Base-by-base conservation (phyloP, 2,888 invertebrate genomes). In the Phoenoteleia sp. region DNA sequence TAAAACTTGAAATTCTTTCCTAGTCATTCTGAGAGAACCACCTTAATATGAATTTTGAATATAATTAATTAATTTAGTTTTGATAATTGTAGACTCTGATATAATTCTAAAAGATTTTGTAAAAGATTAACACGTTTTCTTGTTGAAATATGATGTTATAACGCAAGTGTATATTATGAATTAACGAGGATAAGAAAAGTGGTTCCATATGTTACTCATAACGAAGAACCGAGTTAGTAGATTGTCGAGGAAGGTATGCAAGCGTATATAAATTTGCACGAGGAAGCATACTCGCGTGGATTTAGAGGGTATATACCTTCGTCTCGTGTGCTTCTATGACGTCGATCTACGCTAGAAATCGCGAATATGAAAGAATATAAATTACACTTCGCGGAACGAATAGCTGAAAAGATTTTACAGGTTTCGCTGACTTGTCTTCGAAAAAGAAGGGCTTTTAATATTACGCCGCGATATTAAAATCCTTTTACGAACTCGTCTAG, bases 311-410 rank as follows among this genome's bases (percentile, higher is more conserved):
- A 36, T 52, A 67, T 52, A 56, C 60, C 23, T 67, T 56, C 42
- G 52, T 69, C 69, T 58, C 52, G 64, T 69, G 60, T 62, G 39
- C 52, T 42, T n/a, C 64, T 64, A 47, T 67, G 84, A 49, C 67
- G 62, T 58, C 42, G 62, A 79, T 64, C 75, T 66, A 36, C 23
- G 60, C 33, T 13, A 54, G 67, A 60, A 56, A 81, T 87, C 86
- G 88, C 86, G 91, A 90, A 92, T 91, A 92, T 91, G 92, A 92
- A 91, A 91, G 91, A 90, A 89, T 88, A 91, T 92, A 92, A 92
- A 92, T 92, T 92, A 91, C 82, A 86, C 81, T 71, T 81, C 82
- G 56, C 69, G 83, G 86, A 89, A 89, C 88, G 91, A 91, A 91
- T 91, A 88, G 86, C 88, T 89, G 87, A 90, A 91, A 91, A 90